phyloP scores from a whole-genome alignment of 2,113 vertebrate species.

The Phylloscopus whistleri region DNA sequence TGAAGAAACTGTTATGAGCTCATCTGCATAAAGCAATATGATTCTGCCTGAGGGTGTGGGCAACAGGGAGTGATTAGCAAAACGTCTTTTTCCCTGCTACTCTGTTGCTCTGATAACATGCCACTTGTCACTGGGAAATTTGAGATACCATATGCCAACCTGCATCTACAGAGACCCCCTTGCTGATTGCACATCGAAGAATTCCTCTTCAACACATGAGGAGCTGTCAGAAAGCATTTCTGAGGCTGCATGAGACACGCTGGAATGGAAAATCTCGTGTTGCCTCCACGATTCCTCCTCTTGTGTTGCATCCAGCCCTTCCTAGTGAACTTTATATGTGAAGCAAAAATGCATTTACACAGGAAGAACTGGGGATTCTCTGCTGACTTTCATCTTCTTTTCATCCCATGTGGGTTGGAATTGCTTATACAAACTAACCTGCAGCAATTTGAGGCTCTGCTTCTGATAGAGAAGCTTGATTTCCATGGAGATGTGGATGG shows the following conservation, averaged over 20 bases:
- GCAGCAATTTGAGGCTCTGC: not conserved
- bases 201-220: constrained; percentile 30
- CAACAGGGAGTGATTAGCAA: constrained; percentile 86
- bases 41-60: constrained; percentile 84
- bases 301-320: not conserved
- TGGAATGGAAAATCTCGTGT: constrained; percentile 21
- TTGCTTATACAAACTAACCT: not conserved
- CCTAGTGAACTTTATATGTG: not conserved
- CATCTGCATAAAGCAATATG: constrained; percentile 91
- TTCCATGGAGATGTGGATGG: not conserved
- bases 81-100: constrained; percentile 72
- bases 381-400: not conserved
- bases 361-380: not conserved
- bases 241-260: not conserved
- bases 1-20: constrained; percentile 87
- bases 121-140: constrained; percentile 85
- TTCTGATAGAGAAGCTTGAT: not conserved
- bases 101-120: constrained; percentile 76
- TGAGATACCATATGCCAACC: constrained; percentile 85
- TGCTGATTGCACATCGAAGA: constrained; percentile 58
- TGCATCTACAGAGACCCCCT: constrained; percentile 77
- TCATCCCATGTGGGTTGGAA: not conserved
- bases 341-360: not conserved
- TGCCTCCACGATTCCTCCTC: not conserved
- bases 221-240: constrained; percentile 54